phyloP scores from a whole-genome alignment of 2,113 vertebrate species.

The Galeopterus variegatus region DNA sequence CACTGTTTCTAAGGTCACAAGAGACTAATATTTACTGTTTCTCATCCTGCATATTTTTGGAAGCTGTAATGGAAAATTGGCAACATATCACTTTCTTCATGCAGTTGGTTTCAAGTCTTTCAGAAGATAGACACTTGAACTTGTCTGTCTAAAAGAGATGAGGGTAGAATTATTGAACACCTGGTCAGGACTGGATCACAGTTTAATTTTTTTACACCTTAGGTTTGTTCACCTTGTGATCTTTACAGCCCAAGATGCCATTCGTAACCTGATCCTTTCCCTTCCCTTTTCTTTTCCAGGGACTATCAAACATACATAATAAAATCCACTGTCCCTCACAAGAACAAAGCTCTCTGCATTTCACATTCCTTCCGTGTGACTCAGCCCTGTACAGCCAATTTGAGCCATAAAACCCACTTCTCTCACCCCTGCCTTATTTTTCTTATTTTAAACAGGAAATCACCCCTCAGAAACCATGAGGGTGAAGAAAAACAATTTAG shows the following conservation, averaged over 20 bases:
- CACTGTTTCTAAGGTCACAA: background rate
- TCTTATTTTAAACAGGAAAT: slow-evolving; percentile 75
- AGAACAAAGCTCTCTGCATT: slow-evolving; percentile 7
- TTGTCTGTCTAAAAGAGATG: slow-evolving; percentile 4
- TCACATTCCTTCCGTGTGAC: slow-evolving; percentile 61
- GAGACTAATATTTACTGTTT: slow-evolving; percentile 68
- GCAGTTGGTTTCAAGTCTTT: slow-evolving; percentile 1
- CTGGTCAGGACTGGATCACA: background rate
- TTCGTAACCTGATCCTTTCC: background rate
- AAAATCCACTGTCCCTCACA: background rate
- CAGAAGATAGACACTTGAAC: slow-evolving; percentile 63
- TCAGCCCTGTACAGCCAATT: slow-evolving; percentile 13
- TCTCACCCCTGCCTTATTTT: background rate
- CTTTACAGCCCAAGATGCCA: background rate
- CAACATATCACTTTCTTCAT: background rate
- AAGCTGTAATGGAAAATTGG: slow-evolving; percentile 70
- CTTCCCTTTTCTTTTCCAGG: slow-evolving; percentile 11
- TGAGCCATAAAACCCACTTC: slow-evolving; percentile 46
- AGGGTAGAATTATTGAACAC: slow-evolving; percentile 59
- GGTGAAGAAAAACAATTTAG: slow-evolving; percentile 60
- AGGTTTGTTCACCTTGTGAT: background rate
- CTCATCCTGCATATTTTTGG: slow-evolving; percentile 60
- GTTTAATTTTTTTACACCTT: background rate
- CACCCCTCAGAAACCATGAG: slow-evolving; percentile 28
- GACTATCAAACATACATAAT: slow-evolving; percentile 27